Base-by-base conservation (phyloP, 2,113 vertebrate genomes). In the Myxocyprinus asiaticus region DNA sequence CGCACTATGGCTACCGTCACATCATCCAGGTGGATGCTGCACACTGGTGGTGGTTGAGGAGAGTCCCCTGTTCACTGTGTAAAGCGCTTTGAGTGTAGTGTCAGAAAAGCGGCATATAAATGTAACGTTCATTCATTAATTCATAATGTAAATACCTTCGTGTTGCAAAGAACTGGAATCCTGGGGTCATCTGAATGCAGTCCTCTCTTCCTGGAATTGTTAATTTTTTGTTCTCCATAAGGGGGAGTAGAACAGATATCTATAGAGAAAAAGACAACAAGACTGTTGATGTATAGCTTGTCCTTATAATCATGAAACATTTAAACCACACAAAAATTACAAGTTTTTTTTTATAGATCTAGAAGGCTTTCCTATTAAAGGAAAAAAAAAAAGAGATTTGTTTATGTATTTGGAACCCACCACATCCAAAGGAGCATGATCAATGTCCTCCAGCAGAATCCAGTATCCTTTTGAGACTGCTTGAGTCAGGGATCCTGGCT, bases 101-200 rank as follows among this genome's bases (percentile, higher is more conserved):
- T 33, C 22, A 33, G 22, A 33, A 33, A 33, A 33, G 3, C 3
- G 22, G 1, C 3, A 33, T 33, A 33, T 55, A 12, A 55, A 14
- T 11, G 0, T 56, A n/a, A 56, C 5, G 12, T 56, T 14, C 4
- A 14, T 2, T 6, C 14, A 58, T n/a, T n/a, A n/a, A n/a, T 33
- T 1, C 22, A 33, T 33, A 33, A 33, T 33, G 22, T 33, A 33
- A 33, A 33, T 89, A 99, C 97, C 98, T 95, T 85, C 98, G 94
- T 9, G 98, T 99, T 9, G 97, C 98, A 91, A 99, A 99, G 83
- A 99, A 96, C 58, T 98, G 98, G 89, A 99, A 99, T 62, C 95
- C 96, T 4, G 97, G 92, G 0, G 94, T 91, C 47, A 95, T 95
- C 85, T 97, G 95, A 17, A 99, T 92, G 82, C 94, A 96, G 67